Percentiles rank a stretch among this genome's conserved stretches.
phyloP scores from a whole-genome alignment of 2,888 invertebrate genomes.

The Macrosoma leucophasiata region DNA sequence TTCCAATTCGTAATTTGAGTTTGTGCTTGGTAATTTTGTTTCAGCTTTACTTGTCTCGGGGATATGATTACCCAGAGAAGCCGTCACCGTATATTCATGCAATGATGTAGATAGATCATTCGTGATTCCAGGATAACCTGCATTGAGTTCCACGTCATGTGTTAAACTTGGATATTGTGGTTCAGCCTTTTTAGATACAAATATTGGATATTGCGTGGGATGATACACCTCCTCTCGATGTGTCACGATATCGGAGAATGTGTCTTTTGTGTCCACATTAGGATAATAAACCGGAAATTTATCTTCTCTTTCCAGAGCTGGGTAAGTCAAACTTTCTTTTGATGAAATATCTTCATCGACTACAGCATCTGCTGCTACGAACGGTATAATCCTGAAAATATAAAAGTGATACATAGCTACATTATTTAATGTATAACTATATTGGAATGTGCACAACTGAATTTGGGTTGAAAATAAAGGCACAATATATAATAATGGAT shows the following conservation, averaged over 20 bases:
- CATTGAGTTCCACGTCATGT: constrained; percentile 34
- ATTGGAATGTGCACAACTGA: no score
- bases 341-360: constrained; percentile 69
- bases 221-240: constrained; percentile 48
- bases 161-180: constrained; percentile 35
- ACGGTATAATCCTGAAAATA: constrained; percentile 86
- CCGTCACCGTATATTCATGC: constrained; percentile 42
- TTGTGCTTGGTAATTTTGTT: constrained; percentile 41
- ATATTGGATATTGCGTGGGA: constrained; percentile 59
- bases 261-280: constrained; percentile 35
- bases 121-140: constrained; percentile 35
- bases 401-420: no score
- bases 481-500: constrained; percentile 1
- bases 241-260: constrained; percentile 38
- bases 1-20: constrained; percentile 41
- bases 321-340: constrained; percentile 49
- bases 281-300: constrained; percentile 64
- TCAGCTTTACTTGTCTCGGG: constrained; percentile 33
- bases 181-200: constrained; percentile 46
- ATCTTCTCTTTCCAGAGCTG: constrained; percentile 51
- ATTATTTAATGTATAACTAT: no score
- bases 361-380: constrained; percentile 90
- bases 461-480: constrained; percentile 11
- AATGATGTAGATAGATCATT: constrained; percentile 32
- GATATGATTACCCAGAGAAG: constrained; percentile 35